These are phyloP conservation scores for Hemibagrus guttatus DNA, from an alignment of 2,797 vertebrate genomes.

Conservation along the genomic window DNA sequence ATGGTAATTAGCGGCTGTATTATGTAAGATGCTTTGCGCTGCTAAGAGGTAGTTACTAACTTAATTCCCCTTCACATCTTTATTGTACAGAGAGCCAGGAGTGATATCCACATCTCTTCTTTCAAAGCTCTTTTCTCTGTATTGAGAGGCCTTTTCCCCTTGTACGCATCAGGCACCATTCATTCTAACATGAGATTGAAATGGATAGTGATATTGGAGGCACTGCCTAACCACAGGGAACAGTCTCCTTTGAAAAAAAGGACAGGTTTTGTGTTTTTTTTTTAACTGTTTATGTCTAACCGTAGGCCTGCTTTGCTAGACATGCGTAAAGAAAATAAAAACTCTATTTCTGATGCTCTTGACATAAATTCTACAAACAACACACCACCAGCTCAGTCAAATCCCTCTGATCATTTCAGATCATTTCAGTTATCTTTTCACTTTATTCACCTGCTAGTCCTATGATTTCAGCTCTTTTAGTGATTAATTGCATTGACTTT, in stretches of 20 bases:
- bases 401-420: constrained; percentile 13
- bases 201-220: neutral
- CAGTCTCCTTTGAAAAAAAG: too few species aligned
- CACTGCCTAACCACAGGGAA: neutral
- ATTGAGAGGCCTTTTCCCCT: constrained; percentile 17
- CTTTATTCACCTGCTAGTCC: constrained; percentile 12
- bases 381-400: neutral
- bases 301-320: neutral
- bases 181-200: neutral
- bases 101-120: constrained; percentile 9
- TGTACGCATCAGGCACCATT: neutral
- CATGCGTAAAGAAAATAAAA: neutral
- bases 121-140: constrained; percentile 12
- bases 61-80: constrained; percentile 44
- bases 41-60: constrained; percentile 38
- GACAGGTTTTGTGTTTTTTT: neutral
- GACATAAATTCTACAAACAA: constrained; percentile 19
- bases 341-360: constrained; percentile 16
- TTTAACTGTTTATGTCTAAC: neutral
- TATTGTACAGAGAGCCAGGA: constrained; percentile 27
- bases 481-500: constrained; percentile 31
- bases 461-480: constrained; percentile 34
- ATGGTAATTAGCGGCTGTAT: constrained; percentile 54
- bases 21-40: constrained; percentile 49
- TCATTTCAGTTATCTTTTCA: constrained; percentile 4